Evolutionary conservation across 1,140 invertebrate species (phyloP).

Genomic region (Oppia nitens): DNA sequence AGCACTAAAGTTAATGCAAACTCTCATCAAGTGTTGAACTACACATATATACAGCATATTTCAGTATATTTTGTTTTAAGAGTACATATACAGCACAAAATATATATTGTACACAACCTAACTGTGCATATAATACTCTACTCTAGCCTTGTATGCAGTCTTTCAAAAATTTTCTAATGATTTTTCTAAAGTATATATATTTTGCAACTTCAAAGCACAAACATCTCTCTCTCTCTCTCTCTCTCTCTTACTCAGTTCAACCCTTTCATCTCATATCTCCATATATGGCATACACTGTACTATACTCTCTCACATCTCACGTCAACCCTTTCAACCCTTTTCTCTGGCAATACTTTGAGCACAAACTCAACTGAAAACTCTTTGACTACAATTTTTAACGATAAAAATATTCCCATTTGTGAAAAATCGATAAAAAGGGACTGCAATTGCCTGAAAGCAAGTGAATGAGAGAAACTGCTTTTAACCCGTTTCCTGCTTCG

Average conservation of each 20-base stretch:
- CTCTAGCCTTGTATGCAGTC: background rate
- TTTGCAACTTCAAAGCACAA: background rate
- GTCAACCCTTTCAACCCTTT: background rate
- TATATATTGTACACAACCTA: background rate
- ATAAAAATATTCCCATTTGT: background rate
- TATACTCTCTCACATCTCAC: background rate
- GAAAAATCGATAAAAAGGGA: background rate
- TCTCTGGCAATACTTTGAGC: no score
- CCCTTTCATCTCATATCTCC: no score
- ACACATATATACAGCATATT: background rate
- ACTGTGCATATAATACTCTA: background rate
- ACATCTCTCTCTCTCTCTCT: background rate
- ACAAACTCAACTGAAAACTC: background rate
- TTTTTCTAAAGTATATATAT: background rate
- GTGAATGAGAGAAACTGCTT: background rate
- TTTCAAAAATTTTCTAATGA: background rate
- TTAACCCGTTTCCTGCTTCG: background rate
- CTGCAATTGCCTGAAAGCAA: background rate
- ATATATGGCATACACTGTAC: no score
- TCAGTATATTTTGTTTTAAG: background rate
- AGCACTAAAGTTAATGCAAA: background rate
- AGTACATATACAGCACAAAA: no score
- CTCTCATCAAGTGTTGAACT: background rate
- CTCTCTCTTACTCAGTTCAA: no score
- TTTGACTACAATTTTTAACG: background rate